phyloP scores from a whole-genome alignment of 1,140 invertebrate genomes.

The Drosophila azteca region DNA sequence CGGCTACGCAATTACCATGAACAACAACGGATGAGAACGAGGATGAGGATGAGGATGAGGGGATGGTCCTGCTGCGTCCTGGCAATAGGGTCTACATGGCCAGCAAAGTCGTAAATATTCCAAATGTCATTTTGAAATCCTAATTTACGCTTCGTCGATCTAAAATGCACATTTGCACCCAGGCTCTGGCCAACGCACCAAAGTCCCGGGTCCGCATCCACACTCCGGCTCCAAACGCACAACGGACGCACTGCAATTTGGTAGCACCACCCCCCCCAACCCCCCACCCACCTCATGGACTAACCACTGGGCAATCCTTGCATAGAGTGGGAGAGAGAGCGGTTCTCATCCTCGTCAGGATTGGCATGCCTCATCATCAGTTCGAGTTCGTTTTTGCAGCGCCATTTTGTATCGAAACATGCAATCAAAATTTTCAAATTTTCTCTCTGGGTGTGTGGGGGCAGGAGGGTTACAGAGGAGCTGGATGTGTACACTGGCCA shows the following conservation, averaged over 20 bases:
- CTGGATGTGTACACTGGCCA: conserved; percentile 54
- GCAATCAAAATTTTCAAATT: conserved; percentile 83
- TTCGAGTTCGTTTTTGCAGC: conserved; percentile 67
- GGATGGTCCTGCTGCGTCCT: background rate
- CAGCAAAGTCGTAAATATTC: conserved; percentile 83
- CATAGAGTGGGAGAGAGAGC: conserved; percentile 10
- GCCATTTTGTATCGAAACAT: conserved; percentile 82
- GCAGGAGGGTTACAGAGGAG: too few species aligned
- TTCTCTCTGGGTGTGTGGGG: conserved; percentile 57
- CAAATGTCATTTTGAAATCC: conserved; percentile 84
- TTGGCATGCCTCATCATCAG: conserved; percentile 81
- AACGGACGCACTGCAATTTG: conserved; percentile 71
- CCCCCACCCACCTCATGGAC: too few species aligned
- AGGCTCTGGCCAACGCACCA: conserved; percentile 58
- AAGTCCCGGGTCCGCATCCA: conserved; percentile 39
- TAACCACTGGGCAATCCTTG: conserved; percentile 50
- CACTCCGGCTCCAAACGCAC: conserved; percentile 21
- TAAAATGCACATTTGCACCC: conserved; percentile 80
- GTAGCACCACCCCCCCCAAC: background rate
- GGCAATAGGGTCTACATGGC: conserved; percentile 30
- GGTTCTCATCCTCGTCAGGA: conserved; percentile 60
- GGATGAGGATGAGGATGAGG: background rate
- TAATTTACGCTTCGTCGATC: conserved; percentile 83
- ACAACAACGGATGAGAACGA: conserved; percentile 55
- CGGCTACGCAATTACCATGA: conserved; percentile 78